Evolutionary conservation across 2,888 invertebrate species (phyloP).

Genomic region (Myathropa florea): DNA sequence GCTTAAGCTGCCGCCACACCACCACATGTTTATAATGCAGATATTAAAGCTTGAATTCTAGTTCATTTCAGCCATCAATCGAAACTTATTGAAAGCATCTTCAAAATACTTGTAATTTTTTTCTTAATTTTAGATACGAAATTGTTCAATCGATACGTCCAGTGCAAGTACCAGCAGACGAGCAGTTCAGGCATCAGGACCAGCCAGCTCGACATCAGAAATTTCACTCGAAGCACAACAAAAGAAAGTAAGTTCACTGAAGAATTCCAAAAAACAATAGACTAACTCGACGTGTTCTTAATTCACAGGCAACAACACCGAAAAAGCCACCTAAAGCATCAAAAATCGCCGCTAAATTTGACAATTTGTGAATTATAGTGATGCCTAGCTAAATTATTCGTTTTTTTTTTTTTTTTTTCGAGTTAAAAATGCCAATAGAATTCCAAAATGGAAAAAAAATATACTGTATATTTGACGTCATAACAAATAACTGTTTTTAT

Average conservation of each 20-base stretch:
- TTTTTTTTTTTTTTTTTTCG: conserved; percentile 13
- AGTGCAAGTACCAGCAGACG: background rate
- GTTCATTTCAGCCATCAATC: too few relatives aligned
- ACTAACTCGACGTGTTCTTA: background rate
- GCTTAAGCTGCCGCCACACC: too few relatives aligned
- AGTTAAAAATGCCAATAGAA: conserved; percentile 6
- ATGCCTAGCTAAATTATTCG: conserved; percentile 2
- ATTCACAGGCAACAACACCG: background rate
- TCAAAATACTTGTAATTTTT: background rate
- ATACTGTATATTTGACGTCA: conserved; percentile 14
- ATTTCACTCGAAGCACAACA: background rate
- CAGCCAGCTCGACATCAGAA: background rate
- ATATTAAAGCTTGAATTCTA: too few relatives aligned
- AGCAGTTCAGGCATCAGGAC: background rate
- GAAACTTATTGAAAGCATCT: too few relatives aligned
- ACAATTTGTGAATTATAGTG: conserved; percentile 46
- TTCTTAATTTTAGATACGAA: conserved; percentile 24
- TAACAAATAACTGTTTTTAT: background rate
- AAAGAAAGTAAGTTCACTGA: conserved; percentile 17
- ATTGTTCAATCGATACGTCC: conserved; percentile 24
- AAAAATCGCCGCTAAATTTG: conserved; percentile 72
- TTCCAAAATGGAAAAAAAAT: conserved; percentile 23
- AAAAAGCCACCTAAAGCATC: conserved; percentile 73
- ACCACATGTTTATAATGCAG: too few relatives aligned
- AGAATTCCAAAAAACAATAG: background rate